Evolutionary conservation across 1,140 invertebrate species (phyloP).

Genomic region (Drosophila mayri): DNA sequence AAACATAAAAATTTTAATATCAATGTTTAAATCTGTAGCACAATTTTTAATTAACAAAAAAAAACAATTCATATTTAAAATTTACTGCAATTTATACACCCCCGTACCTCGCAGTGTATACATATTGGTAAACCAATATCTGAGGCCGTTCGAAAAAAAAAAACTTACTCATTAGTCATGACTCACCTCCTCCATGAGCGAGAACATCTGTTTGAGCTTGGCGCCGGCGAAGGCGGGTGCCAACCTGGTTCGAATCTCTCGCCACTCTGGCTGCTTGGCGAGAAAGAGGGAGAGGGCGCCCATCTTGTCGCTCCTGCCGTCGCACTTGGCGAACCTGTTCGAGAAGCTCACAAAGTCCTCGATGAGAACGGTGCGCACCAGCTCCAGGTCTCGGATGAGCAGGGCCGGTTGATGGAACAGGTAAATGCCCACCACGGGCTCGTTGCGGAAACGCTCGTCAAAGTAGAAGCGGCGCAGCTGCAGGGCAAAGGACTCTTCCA

Average conservation of each 20-base stretch:
- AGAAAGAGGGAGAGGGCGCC: conserved; percentile 80
- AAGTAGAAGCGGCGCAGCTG: conserved; percentile 77
- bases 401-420: conserved; percentile 85
- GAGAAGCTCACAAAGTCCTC: conserved; percentile 85
- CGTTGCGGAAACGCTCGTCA: conserved; percentile 67
- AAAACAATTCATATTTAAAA: background rate
- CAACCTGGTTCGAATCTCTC: conserved; percentile 85
- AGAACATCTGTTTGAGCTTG: conserved; percentile 87
- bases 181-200: conserved; percentile 85
- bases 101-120: background rate
- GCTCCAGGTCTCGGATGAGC: conserved; percentile 86
- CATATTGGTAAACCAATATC: background rate
- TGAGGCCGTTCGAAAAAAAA: background rate
- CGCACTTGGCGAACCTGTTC: conserved; percentile 76
- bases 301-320: conserved; percentile 70
- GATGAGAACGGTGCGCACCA: conserved; percentile 86
- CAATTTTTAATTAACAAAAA: background rate
- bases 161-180: background rate
- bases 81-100: background rate
- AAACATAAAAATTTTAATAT: too few relatives aligned
- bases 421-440: conserved; percentile 85
- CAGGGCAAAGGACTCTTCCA: conserved; percentile 74
- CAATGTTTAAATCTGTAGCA: too few relatives aligned
- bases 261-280: conserved; percentile 85
- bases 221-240: conserved; percentile 86